These are phyloP conservation scores for Ursus arctos DNA, from an alignment of 2,113 vertebrate species.

Conservation along the genomic window DNA sequence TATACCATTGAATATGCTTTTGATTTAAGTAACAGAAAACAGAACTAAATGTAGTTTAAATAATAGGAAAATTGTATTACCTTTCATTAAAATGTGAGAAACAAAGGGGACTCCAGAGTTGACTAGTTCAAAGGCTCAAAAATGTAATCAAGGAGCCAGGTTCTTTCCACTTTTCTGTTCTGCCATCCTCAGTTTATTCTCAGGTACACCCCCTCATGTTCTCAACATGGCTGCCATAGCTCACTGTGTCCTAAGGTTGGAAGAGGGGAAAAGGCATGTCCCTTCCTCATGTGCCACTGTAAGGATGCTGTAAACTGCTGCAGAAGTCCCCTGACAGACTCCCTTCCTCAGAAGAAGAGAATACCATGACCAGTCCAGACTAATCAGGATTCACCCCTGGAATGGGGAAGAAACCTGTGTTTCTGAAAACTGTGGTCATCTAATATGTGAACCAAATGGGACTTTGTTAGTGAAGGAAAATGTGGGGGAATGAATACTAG, in stretches of 20 bases:
- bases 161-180: neutral
- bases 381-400: neutral
- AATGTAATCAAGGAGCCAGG: neutral
- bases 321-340: neutral
- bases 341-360: neutral
- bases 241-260: too few species aligned
- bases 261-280: neutral
- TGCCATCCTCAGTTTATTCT: neutral
- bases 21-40: constrained; percentile 12
- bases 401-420: neutral
- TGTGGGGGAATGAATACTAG: neutral
- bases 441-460: neutral
- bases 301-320: neutral
- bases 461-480: constrained; percentile 26
- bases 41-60: neutral
- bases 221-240: neutral
- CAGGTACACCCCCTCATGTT: neutral
- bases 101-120: neutral
- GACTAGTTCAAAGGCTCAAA: neutral
- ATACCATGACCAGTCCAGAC: neutral
- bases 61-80: neutral
- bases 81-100: neutral
- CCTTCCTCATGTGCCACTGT: neutral
- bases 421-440: neutral
- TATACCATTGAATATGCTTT: neutral